Base-by-base conservation (phyloP, 2,888 invertebrate genomes). In the Chymomyza caudatula region DNA sequence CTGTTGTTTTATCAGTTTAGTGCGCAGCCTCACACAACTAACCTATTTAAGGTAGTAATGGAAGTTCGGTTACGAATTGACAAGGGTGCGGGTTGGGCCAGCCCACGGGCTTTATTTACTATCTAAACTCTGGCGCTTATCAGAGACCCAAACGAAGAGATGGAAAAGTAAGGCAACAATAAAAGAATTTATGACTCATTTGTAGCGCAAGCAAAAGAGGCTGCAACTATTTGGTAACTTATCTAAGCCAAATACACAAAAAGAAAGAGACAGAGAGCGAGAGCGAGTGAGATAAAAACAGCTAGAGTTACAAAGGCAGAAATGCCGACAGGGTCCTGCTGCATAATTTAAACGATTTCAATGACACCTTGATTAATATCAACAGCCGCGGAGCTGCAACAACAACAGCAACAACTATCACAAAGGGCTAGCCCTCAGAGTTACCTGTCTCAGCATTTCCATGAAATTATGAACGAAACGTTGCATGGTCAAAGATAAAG, bases 321-420 rank as follows among this genome's bases (percentile, higher is more conserved):
- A 53, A 72, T 57, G 61, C 73, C 68, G 64, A 73, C 71, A 72
- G 61, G 49, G 64, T 72, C 71, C 62, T 63, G 63, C 69, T 87
- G 85, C 83, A 85, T 86, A 87, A 87, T 86, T 87, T 87, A 88
- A 87, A 88, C 86, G 84, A 88, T 88, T 88, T 85, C 87, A 88
- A 87, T 88, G 88, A 88, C 88, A 88, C 88, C 83, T 86, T 88
- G 87, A 88, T 88, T 88, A 88, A 88, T 88, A 88, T 88, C 85
- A 88, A 81, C 70, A 70, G 25, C 23, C 53, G 11, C 15, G 71
- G 61, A 71, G 70, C 70, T 71, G 70, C 66, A n/a, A 5, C 53
- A 25, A 2, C 52, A 15, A 19, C 49, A 51, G 20, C 51, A 51
- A 20, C 51, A 70, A 60, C 71, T 37, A 37, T 37, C 29, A 37